phyloP scores from a whole-genome alignment of 2,113 vertebrate genomes.

The Solea solea region DNA sequence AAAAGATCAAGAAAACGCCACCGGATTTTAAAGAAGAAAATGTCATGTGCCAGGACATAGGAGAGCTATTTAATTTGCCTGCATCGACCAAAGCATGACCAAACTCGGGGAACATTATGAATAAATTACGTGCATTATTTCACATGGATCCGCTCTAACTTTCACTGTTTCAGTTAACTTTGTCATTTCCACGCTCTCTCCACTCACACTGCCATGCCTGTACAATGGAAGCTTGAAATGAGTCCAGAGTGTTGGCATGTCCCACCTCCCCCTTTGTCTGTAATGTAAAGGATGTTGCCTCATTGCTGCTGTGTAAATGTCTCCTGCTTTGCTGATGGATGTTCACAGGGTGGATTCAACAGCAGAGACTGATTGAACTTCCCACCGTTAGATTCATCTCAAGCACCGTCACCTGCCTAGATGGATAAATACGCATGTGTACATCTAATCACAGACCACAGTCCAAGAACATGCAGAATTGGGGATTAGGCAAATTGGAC shows the following conservation, averaged over 20 bases:
- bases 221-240: conserved; percentile 53
- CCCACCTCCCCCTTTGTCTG: conserved; percentile 55
- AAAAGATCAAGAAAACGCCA: conserved; percentile 29
- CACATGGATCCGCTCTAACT: conserved; percentile 55
- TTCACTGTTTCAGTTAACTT: conserved; percentile 62
- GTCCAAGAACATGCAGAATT: no score
- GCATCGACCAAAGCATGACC: conserved; percentile 48
- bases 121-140: conserved; percentile 78
- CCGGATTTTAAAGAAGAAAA: conserved; percentile 41
- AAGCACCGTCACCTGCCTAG: conserved; percentile 32
- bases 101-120: conserved; percentile 62
- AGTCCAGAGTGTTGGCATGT: conserved; percentile 48
- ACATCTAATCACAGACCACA: neutral
- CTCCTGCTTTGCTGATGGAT: conserved; percentile 68
- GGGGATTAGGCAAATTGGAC: no score
- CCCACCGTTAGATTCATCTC: conserved; percentile 65
- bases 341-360: conserved; percentile 57
- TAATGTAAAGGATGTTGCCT: conserved; percentile 50
- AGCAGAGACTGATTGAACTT: conserved; percentile 73
- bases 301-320: conserved; percentile 60
- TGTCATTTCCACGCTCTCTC: conserved; percentile 43
- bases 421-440: conserved; percentile 26
- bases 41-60: conserved; percentile 41
- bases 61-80: conserved; percentile 59
- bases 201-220: conserved; percentile 45